phyloP scores from a whole-genome alignment of 2,113 vertebrate genomes.

The Clarias magur region DNA sequence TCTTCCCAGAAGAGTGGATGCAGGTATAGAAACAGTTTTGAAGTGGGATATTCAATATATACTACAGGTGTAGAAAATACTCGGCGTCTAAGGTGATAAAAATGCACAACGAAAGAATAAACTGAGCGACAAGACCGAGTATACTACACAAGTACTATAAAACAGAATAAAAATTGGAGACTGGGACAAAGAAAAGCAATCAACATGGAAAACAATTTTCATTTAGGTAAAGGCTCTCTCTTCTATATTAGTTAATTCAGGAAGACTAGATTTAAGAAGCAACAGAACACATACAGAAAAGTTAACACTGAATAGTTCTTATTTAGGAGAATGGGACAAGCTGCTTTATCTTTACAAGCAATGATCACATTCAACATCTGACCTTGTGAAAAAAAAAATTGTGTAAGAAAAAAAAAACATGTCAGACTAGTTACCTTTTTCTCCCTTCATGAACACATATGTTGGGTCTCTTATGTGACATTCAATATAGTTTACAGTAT shows the following conservation, averaged over 20 bases:
- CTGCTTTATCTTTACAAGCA: slow-evolving; percentile 15
- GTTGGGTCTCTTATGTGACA: slow-evolving; percentile 32
- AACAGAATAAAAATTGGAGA: neutral
- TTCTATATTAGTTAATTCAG: neutral
- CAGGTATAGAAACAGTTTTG: neutral
- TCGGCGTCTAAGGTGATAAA: neutral
- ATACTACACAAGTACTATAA: neutral
- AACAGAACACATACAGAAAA: slow-evolving; percentile 10
- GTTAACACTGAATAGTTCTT: neutral
- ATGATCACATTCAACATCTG: slow-evolving; percentile 14
- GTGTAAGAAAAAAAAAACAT: neutral
- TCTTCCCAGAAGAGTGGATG: neutral
- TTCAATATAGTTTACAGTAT: slow-evolving; percentile 28
- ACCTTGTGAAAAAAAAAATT: slow-evolving; percentile 6
- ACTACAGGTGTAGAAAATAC: neutral
- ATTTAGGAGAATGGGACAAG: slow-evolving; percentile 11
- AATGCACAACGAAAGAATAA: neutral
- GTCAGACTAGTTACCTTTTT: slow-evolving; percentile 22
- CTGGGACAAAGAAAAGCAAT: neutral
- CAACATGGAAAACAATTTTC: neutral
- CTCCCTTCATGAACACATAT: slow-evolving; percentile 33
- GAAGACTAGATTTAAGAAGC: slow-evolving; percentile 4
- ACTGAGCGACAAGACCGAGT: neutral
- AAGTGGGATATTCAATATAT: neutral
- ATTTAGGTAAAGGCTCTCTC: neutral